A percentile compares a stretch with the other conserved stretches of the same genome.
phyloP scores from a whole-genome alignment of 2,797 vertebrate species.

The Hyperoplus immaculatus region DNA sequence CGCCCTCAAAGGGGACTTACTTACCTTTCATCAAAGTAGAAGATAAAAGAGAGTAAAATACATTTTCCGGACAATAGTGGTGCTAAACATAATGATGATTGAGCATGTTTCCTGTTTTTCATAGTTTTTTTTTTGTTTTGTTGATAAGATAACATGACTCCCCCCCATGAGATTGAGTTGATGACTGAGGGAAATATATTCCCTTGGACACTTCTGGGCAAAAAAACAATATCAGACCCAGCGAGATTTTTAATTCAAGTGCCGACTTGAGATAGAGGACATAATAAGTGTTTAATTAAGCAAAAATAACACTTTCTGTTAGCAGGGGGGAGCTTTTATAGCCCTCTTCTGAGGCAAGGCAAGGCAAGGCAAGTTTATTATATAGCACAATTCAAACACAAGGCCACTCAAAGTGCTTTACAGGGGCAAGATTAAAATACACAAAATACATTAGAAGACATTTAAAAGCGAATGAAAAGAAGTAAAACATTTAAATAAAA shows the following conservation, averaged over 20 bases:
- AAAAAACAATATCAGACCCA: slow-evolving; percentile 52
- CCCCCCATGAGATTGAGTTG: slow-evolving; percentile 12
- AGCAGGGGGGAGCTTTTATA: slow-evolving; percentile 46
- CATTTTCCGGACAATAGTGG: background rate
- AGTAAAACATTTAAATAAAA: no score
- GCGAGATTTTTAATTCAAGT: slow-evolving; percentile 61
- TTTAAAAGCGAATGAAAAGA: no score
- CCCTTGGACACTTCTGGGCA: slow-evolving; percentile 40
- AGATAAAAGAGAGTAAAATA: background rate
- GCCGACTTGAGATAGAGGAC: slow-evolving; percentile 58
- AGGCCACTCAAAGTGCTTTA: no score
- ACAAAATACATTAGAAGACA: no score
- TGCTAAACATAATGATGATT: background rate
- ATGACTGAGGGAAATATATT: slow-evolving; percentile 32
- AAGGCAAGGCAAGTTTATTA: no score
- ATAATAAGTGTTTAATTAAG: slow-evolving; percentile 77
- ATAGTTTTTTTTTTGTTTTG: background rate
- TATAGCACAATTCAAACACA: no score
- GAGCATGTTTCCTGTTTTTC: slow-evolving; percentile 3
- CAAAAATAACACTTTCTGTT: slow-evolving; percentile 70
- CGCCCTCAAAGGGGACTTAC: no score
- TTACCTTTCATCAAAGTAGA: background rate
- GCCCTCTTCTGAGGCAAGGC: slow-evolving; percentile 24
- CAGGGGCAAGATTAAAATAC: no score
- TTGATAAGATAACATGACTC: slow-evolving; percentile 27